Base-by-base conservation (phyloP, 2,888 invertebrate genomes). In the Plusia festucae region DNA sequence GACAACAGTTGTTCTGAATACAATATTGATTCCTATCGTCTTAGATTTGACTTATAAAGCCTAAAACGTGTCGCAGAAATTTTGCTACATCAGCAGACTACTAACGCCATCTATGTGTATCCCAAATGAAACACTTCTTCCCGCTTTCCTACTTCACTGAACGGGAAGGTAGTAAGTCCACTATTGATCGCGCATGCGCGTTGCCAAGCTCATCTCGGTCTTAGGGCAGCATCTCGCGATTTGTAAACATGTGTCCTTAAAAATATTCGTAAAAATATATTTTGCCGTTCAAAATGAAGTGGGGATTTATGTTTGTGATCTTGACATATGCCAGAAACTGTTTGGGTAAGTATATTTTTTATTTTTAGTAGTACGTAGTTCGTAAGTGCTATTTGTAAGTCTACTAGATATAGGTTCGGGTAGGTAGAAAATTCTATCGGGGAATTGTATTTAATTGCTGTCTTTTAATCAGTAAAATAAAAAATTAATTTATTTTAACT, bases 181-280 rank as follows among this genome's bases (percentile, higher is more conserved):
- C 52, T 94, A 94, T 93, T 86, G 94, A 94, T 94, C 88, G 88
- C 93, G 91, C 92, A 77, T 89, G 94, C 94, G 93, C 85, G 67
- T 46, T 80, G 63, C 65, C 58, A 61, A 27, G 32, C 55, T 73
- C 84, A 83, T 84, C 84, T 73, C 66, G 44, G 65, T 70, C 61
- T 77, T 72, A 13, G 20, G 51, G 24, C 72, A 82, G 75, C 79
- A 76, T 82, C 81, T 68, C 51, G 67, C 65, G 53, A 70, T 52
- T 67, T 79, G 85, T 85, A 88, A 89, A 88, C 84, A 90, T 88
- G 88, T 76, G 68, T 65, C 66, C 58, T 69, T 84, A 53, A 77
- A 76, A 63, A 76, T 76, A 76, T 27, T 64, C 53, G 32, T 67
- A 84, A 85, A 76, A 68, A 64, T 69, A 68, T 44, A 70, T 57